Percentiles rank a stretch among this genome's conserved stretches.
Conservation (phyloP, 2,113 vertebrate genomes). For the Pangasianodon hypophthalmus region DNA sequence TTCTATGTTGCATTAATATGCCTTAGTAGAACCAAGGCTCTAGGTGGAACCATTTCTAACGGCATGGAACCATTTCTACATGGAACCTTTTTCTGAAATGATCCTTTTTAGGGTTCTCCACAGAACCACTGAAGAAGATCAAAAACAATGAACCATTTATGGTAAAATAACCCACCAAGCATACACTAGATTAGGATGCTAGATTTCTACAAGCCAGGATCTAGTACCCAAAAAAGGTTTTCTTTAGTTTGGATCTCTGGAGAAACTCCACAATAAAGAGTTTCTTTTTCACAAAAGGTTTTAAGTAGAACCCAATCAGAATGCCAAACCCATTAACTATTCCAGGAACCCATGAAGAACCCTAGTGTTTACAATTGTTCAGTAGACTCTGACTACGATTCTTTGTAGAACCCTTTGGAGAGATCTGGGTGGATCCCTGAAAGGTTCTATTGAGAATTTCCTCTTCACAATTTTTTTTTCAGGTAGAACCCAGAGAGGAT, state of each 20-base stretch:
- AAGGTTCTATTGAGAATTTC: neutral
- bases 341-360: neutral
- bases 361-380: neutral
- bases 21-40: too few species aligned
- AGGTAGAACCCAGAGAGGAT: too few species aligned
- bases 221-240: neutral
- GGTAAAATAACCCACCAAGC: neutral
- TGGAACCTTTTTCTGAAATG: too few species aligned
- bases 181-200: neutral
- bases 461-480: too few species aligned
- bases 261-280: too few species aligned
- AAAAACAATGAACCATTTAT: neutral
- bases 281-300: too few species aligned
- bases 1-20: too few species aligned
- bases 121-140: neutral
- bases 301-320: too few species aligned
- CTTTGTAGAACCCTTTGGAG: neutral
- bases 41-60: too few species aligned
- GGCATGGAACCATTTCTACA: too few species aligned
- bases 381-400: neutral
- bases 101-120: neutral
- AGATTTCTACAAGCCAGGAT: neutral
- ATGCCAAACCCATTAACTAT: too few species aligned
- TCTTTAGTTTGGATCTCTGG: neutral
- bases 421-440: neutral